Conservation (phyloP, 2,888 invertebrate genomes). For the Merodon equestris region DNA sequence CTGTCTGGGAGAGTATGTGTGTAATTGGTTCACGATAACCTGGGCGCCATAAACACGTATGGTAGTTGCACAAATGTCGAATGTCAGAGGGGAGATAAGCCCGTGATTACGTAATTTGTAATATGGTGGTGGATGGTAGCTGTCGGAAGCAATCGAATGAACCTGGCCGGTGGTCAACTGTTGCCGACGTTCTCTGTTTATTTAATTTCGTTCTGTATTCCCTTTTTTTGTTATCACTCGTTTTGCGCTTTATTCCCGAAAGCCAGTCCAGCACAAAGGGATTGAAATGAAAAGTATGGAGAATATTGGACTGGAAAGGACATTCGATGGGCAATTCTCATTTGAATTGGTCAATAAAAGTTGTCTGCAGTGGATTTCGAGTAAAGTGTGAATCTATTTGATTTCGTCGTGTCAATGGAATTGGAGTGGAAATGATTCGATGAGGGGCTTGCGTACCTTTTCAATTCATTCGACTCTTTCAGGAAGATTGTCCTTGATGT, state of each 20-base stretch:
- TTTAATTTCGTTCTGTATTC: not conserved
- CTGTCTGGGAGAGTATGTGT: constrained; percentile 3
- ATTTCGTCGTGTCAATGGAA: too few relatives aligned
- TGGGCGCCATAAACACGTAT: constrained; percentile 9
- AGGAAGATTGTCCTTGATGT: too few relatives aligned
- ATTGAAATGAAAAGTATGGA: constrained; percentile 23
- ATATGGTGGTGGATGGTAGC: constrained; percentile 33
- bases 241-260: constrained; percentile 10
- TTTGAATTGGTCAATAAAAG: constrained; percentile 36
- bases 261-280: constrained; percentile 34
- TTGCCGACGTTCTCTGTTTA: constrained; percentile 21
- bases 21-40: constrained; percentile 37
- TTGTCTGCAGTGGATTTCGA: too few relatives aligned
- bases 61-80: constrained; percentile 28
- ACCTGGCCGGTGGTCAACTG: constrained; percentile 16
- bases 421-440: too few relatives aligned
- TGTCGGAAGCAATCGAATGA: constrained; percentile 54
- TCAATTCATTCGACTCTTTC: too few relatives aligned
- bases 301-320: constrained; percentile 3
- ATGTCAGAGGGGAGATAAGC: constrained; percentile 22
- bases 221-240: not conserved
- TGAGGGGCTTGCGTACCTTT: too few relatives aligned
- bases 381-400: too few relatives aligned
- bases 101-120: constrained; percentile 42
- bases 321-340: constrained; percentile 11